Evolutionary conservation across 2,113 vertebrate genomes (phyloP), one percentile per base, ranked within the genome.

Genomic region (Prionailurus viverrinus): DNA sequence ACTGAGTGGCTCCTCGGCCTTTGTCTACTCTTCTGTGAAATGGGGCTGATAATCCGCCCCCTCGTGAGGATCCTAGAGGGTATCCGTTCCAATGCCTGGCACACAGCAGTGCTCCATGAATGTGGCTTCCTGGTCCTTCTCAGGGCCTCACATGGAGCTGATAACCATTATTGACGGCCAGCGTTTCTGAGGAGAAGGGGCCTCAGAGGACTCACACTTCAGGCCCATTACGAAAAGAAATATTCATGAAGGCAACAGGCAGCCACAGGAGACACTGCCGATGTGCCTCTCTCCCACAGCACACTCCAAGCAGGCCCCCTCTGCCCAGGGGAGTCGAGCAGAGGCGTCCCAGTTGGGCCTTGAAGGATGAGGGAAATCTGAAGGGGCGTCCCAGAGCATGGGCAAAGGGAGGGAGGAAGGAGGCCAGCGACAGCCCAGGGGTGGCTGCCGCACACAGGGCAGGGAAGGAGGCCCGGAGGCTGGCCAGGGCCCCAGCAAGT

Each of bases 41-140:
- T 18, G 10, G 85, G 78, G 41, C 33, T 53, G 48, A 19, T 48
- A 39, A 63, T 23, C 65, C 45, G 9, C 41, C 41, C 23, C 25
- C 4, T 25, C 1, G 41, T 29, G 4, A 78, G 58, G 58, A 61
- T 61, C 7, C 21, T 61, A 19, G 58, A 21, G 4, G 18, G 41
- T 45, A 12, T 4, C 36, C 0, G 12, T 27, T 3, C 61, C n/a
- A 39, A 53, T 1, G 8, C 12, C 15, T 23, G 74, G 36, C 9
- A 89, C 36, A 48, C 53, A 36, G 27, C 39, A 41, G 6, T 1
- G 11, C 68, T 51, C 65, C 16, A 5, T 9, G 48, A 29, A 58
- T 25, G 16, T 7, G 69, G 14, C 11, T 39, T 63, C 74, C 36
- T 1, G 53, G 16, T 51, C 80, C 29, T 27, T 41, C 61, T 39